Conservation (phyloP, 1,140 invertebrate species). For the Drosophila kanapiae region DNA sequence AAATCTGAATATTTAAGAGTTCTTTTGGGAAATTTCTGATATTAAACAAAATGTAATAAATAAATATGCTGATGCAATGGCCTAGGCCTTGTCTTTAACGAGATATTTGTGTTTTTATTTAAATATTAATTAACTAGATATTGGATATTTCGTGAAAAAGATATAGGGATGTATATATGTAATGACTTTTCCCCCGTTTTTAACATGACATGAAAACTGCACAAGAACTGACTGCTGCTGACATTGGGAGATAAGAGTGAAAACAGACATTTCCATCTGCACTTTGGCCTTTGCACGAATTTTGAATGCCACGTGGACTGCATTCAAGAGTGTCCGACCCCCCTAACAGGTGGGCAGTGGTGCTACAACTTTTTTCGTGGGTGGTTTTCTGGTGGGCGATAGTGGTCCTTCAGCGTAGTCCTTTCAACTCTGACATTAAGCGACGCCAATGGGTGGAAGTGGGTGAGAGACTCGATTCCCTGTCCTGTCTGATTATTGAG, state of each 20-base stretch:
- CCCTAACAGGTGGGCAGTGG: conserved; percentile 20
- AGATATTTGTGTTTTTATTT: no score
- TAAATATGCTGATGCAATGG: no score
- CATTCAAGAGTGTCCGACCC: conserved; percentile 14
- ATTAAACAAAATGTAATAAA: no score
- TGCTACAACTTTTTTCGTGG: conserved; percentile 3
- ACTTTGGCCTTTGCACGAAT: conserved; percentile 39
- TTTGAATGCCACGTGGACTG: conserved; percentile 30
- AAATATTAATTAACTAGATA: no score
- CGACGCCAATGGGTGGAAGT: not conserved
- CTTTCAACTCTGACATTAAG: conserved; percentile 35
- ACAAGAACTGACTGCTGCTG: conserved; percentile 13
- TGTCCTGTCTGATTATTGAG: not conserved
- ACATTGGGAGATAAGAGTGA: conserved; percentile 30
- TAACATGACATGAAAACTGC: not conserved
- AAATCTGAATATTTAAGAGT: no score
- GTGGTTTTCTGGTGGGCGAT: not conserved
- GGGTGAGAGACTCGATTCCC: conserved; percentile 15
- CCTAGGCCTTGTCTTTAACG: no score
- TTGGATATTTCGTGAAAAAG: no score
- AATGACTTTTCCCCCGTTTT: not conserved
- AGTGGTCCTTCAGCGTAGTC: conserved; percentile 26
- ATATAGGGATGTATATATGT: no score
- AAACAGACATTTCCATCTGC: conserved; percentile 25
- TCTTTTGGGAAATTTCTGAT: no score